Evolutionary conservation across 2,113 vertebrate genomes (phyloP), one percentile per base, ranked within the genome.

Genomic region (Hypomesus transpacificus): DNA sequence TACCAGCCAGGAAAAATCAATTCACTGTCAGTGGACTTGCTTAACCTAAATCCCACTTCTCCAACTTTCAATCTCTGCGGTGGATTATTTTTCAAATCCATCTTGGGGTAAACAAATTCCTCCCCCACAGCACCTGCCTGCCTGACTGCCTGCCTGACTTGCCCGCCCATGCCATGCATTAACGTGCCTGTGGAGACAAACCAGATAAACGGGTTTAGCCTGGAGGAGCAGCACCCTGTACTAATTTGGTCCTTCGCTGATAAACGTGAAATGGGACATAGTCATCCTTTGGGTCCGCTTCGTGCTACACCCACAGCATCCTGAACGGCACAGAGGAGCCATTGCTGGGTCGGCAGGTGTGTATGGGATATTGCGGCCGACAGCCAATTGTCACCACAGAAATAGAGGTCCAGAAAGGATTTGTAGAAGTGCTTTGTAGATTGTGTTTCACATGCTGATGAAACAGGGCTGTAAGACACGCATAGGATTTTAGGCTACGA

Each of bases 391-490:
- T 18, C 20, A 39, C 18, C 39, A 22, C 13, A 14, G 9, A 24
- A 22, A 39, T 50, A 14, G 63, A 51, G 9, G n/a, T 20, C 2
- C 1, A 14, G 7, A n/a, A 28, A 22, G 31, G 16, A 50, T 2
- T 51, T 28, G 60, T 62, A 14, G 24, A 26, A 26, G 24, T 26
- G 22, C 3, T 61, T 22, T 14, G 59, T 16, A 34, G 39, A 39
- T 59, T 28, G 66, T 24, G 9, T 2, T 26, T 76, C 80, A 87
- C 84, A 85, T 83, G 84, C 79, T 26, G 85, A 87, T 70, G 5
- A 3, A 60, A 39, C 24, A 26, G 24, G 24, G 24, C 24, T 78
- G 84, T 51, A 87, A 87, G 50, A 11, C 39, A 22, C 4, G 31
- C 4, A 26, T 3, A 7, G 5, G 31, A 34, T 34, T 34, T 34